Conservation (phyloP, 1,140 invertebrate species). For the Brachionus rotundiformis region DNA sequence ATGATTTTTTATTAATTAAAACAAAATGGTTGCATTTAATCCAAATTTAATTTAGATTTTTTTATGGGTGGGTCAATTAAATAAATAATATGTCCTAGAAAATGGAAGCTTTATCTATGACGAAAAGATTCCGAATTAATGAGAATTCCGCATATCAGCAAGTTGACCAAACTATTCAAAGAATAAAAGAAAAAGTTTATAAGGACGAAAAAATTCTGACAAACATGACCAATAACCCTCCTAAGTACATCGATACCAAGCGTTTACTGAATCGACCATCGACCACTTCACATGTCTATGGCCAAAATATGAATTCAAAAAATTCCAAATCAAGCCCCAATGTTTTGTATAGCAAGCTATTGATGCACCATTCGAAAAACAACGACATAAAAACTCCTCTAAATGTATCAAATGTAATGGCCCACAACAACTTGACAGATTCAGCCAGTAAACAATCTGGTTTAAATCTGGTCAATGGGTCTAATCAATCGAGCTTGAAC, state of each 20-base stretch:
- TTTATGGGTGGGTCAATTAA: not conserved
- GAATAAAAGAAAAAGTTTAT: not conserved
- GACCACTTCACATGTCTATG: not conserved
- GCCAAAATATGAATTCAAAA: not conserved
- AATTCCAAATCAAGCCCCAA: slow-evolving; percentile 20
- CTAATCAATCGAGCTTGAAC: slow-evolving; percentile 34
- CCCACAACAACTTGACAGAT: not conserved
- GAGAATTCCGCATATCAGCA: slow-evolving; percentile 3
- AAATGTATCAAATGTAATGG: slow-evolving; percentile 10
- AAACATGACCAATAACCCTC: not conserved
- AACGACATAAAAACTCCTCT: slow-evolving; percentile 13
- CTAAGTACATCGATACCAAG: not conserved
- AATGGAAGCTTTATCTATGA: slow-evolving; percentile 36
- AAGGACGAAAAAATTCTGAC: not conserved
- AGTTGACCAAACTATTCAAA: slow-evolving; percentile 14
- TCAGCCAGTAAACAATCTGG: not conserved
- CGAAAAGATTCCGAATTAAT: slow-evolving; percentile 27
- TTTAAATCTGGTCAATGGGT: not conserved
- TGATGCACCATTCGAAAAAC: slow-evolving; percentile 2
- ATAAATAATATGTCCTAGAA: slow-evolving; percentile 6
- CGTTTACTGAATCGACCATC: not conserved
- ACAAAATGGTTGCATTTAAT: not conserved
- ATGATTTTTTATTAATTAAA: not conserved
- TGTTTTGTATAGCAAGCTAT: slow-evolving; percentile 14
- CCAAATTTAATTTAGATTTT: not conserved